These are phyloP conservation scores for Thomomys bottae DNA, from an alignment of 2,113 vertebrate species.

Conservation along the genomic window DNA sequence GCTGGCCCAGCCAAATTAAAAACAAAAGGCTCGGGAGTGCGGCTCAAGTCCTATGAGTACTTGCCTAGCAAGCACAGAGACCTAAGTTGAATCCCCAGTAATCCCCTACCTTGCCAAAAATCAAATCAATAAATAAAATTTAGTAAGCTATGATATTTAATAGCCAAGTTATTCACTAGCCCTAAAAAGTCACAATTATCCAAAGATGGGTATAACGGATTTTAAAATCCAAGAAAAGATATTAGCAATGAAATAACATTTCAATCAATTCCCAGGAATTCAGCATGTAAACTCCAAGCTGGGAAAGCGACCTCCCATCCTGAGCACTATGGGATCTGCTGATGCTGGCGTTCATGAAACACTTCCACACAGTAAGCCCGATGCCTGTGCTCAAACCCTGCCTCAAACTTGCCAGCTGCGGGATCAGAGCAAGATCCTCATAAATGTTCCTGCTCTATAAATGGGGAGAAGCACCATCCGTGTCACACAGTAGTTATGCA, in stretches of 20 bases:
- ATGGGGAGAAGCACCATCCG: neutral
- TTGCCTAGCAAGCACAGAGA: no score
- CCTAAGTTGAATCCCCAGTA: no score
- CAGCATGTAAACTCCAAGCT: neutral
- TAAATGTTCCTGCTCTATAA: neutral
- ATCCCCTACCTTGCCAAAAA: no score
- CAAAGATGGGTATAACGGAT: neutral
- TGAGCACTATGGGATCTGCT: neutral
- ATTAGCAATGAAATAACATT: neutral
- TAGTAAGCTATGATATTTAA: neutral
- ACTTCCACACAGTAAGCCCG: neutral
- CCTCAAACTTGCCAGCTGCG: neutral
- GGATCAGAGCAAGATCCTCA: neutral
- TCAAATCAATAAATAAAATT: no score
- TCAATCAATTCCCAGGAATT: conserved; percentile 33
- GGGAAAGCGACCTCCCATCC: neutral
- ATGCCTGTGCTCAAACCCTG: neutral
- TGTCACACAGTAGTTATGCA: neutral
- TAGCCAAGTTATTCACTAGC: neutral
- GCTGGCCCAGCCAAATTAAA: no score
- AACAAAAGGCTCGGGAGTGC: no score
- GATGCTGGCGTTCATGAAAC: neutral
- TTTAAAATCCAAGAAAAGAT: conserved; percentile 43
- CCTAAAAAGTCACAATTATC: conserved; percentile 7
- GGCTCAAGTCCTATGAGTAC: no score